Evolutionary conservation across 2,797 vertebrate genomes (phyloP), one percentile per base, ranked within the genome.

Genomic region (Bradypodion pumilum): DNA sequence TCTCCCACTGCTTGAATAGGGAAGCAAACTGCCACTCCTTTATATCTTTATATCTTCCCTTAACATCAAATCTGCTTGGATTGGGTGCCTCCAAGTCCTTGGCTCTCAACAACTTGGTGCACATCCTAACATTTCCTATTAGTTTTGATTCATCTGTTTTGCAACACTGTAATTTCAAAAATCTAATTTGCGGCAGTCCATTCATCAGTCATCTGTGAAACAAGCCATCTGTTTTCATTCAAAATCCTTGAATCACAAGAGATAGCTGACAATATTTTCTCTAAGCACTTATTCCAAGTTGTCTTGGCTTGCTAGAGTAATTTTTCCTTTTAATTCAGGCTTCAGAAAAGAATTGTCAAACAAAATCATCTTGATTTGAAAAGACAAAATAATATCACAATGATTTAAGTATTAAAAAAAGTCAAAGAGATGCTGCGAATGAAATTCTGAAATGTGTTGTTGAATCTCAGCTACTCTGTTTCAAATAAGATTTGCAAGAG

Each of bases 131-230:
- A 87, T 90, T 78, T 89, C 72, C 78, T 68, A 78, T 78, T 83
- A 32, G 35, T 56, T 79, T 89, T 91, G n/a, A 23, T 37, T 84
- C 42, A 70, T 86, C 87, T 85, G 37, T 78, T 85, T 52, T 68
- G 35, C 32, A 84, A 73, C 82, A 72, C 68, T 69, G 65, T 27
- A 81, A 83, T 87, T 90, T 62, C 85, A 82, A 70, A 46, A 0
- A 2, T 83, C 73, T 56, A 76, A 84, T 93, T 91, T 88, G 70
- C 84, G 87, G 90, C 74, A 82, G 23, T 85, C 56, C 37, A 80
- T 90, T 90, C 91, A 88, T 88, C 85, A 83, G 85, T 91, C 87
- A 90, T 91, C 86, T 92, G 87, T 86, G 89, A 89, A 88, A 89
- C 77, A 84, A 92, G 74, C 87, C 89, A 92, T 91, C 89, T 93